These are phyloP conservation scores for Stenodema calcarata DNA, from an alignment of 2,888 invertebrate species.

Conservation along the genomic window DNA sequence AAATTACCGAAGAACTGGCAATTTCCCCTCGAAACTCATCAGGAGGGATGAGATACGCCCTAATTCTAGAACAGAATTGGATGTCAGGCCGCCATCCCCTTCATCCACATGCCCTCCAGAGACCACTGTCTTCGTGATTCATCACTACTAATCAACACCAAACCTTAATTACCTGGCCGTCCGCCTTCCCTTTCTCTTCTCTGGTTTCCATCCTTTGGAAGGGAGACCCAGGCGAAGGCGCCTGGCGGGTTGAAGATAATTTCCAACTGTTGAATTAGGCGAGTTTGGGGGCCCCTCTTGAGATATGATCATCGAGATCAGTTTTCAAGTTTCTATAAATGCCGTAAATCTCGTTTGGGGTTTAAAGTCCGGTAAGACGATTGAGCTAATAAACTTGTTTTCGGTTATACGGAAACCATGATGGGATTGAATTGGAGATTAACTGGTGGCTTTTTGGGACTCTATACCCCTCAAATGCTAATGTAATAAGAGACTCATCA, in stretches of 20 bases:
- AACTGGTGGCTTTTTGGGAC: no score
- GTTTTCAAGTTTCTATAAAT: not conserved
- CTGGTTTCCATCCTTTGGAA: not conserved
- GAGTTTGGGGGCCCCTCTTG: not conserved
- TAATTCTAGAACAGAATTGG: slow-evolving; percentile 4
- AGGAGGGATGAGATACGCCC: not conserved
- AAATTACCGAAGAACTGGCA: not conserved
- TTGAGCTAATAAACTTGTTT: not conserved
- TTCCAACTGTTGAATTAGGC: not conserved
- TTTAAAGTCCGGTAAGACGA: not conserved
- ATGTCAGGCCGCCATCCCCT: not conserved
- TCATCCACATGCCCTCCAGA: not conserved
- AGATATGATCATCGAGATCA: not conserved
- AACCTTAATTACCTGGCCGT: not conserved
- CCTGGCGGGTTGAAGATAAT: slow-evolving; percentile 10
- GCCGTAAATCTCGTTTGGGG: not conserved
- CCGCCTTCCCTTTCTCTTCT: not conserved
- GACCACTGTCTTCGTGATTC: slow-evolving; percentile 1
- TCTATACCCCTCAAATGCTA: no score
- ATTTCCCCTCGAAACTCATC: not conserved
- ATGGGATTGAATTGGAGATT: no score
- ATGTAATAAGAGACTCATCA: no score
- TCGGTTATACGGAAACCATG: no score
- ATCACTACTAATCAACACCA: not conserved
- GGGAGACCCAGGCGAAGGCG: not conserved